These are phyloP conservation scores for Crioceris asparagi DNA, from an alignment of 2,888 invertebrate species.

Conservation along the genomic window DNA sequence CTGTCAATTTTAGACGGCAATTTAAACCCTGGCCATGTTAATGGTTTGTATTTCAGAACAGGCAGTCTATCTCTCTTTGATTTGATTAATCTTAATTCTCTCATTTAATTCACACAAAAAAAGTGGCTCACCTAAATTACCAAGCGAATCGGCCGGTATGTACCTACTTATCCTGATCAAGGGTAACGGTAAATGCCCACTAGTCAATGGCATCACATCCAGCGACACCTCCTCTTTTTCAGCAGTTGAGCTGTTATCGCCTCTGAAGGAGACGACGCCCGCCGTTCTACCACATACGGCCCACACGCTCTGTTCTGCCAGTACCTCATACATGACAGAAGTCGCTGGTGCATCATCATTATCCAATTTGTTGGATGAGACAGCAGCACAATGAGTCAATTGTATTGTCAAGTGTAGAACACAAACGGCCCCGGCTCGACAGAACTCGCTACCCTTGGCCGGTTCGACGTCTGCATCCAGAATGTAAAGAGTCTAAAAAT, in stretches of 20 bases:
- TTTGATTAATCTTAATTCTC: too few species aligned
- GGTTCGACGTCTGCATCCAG: slow-evolving; percentile 71
- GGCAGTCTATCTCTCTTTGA: too few species aligned
- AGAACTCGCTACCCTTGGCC: slow-evolving; percentile 70
- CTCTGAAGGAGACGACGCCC: slow-evolving; percentile 48
- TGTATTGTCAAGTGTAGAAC: slow-evolving; percentile 66
- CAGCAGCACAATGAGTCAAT: too few species aligned
- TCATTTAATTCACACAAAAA: too few species aligned
- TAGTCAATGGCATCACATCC: slow-evolving; percentile 87
- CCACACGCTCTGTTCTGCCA: slow-evolving; percentile 89
- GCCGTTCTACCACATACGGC: slow-evolving; percentile 85
- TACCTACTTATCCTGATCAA: slow-evolving; percentile 81
- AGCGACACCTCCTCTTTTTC: slow-evolving; percentile 58
- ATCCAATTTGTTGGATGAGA: too few species aligned
- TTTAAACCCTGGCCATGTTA: too few species aligned
- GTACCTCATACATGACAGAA: slow-evolving; percentile 85
- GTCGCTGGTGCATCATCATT: background rate
- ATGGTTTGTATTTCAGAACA: too few species aligned
- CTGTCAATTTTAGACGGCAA: too few species aligned
- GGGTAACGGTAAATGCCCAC: slow-evolving; percentile 83
- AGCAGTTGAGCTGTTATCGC: slow-evolving; percentile 14
- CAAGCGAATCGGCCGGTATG: slow-evolving; percentile 70
- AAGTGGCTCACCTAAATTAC: too few species aligned
- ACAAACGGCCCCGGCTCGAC: slow-evolving; percentile 81
- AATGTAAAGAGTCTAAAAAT: slow-evolving; percentile 64